Evolutionary conservation across 2,888 invertebrate species (phyloP), one percentile per base, ranked within the genome.

Genomic region (Blera fallax): DNA sequence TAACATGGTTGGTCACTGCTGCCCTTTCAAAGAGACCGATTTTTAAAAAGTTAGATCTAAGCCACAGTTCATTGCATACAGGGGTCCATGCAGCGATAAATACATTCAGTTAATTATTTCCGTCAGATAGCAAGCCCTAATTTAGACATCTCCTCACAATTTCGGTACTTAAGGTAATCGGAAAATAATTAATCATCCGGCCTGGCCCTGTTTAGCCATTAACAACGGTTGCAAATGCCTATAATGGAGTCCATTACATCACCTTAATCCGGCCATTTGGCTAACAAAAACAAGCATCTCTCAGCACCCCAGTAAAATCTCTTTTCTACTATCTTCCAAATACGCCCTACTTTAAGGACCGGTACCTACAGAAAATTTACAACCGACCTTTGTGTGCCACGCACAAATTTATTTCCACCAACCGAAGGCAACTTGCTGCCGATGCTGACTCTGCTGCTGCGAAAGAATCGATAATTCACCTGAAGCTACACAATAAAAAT

Each of bases 401-500:
- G 34, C 54, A 65, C 29, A 56, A 64, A 79, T 72, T 56, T 72
- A 65, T 50, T 56, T 64, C 50, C 29, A 24, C 14, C 11, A 40
- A 24, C 8, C 27, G 8, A 27, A 11, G 50, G 62, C 54, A 18
- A 37, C 11, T 24, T 45, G 18, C 27, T 43, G 27, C 72, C 56
- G 14, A 52, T 70, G 50, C 69, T 69, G 67, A 65, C 67, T 29
- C 16, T 62, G 62, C 45, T 16, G 24, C 50, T 48, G 32, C 16
- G 24, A 60, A 21, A 62, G 45, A 80, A 76, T 81, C 85, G 76
- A 85, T 81, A 81, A 77, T 62, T 85, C 81, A 85, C 85, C 81
- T 54, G 65, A 77, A 77, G 80, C 80, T 72, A 76, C 54, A 72
- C 76, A 85, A 85, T 85, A 85, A 85, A 85, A 84, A 79, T 80